A percentile compares a stretch with the other conserved stretches of the same genome.
Evolutionary conservation across 2,888 invertebrate genomes (phyloP).

Genomic region (Cistogaster globosa): DNA sequence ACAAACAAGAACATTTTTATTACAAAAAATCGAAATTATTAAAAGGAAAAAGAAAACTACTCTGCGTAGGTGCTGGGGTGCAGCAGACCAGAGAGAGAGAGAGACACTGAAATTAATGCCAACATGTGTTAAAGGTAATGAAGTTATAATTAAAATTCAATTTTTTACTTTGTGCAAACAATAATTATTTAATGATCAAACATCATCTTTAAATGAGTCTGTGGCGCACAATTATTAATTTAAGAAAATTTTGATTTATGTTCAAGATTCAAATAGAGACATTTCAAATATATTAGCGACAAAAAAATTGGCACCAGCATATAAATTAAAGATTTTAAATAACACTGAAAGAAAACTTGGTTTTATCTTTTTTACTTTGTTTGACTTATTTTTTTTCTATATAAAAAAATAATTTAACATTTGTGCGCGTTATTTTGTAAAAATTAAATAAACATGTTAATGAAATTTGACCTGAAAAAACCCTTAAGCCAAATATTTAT

Average conservation of each 20-base stretch:
- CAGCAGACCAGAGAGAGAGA: constrained; percentile 30
- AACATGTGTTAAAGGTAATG: constrained; percentile 69
- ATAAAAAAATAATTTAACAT: constrained; percentile 11
- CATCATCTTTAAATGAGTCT: constrained; percentile 37
- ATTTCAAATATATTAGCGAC: constrained; percentile 34
- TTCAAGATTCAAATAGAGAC: constrained; percentile 43
- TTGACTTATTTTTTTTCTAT: not conserved
- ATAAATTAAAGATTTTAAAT: constrained; percentile 8
- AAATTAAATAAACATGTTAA: constrained; percentile 68
- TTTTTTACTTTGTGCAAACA: constrained; percentile 54
- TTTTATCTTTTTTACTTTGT: not conserved
- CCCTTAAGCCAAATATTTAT: constrained; percentile 65
- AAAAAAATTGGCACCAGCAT: constrained; percentile 51
- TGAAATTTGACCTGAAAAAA: constrained; percentile 64
- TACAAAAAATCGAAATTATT: constrained; percentile 4
- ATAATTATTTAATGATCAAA: constrained; percentile 53
- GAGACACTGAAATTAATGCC: constrained; percentile 56
- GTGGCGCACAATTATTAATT: constrained; percentile 49
- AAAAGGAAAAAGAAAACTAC: constrained; percentile 13
- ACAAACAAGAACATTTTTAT: constrained; percentile 9
- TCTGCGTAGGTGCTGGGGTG: constrained; percentile 66
- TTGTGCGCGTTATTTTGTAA: constrained; percentile 62
- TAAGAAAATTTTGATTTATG: constrained; percentile 52
- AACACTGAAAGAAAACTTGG: constrained; percentile 17
- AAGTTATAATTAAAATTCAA: constrained; percentile 72